Percentiles rank a stretch among this genome's conserved stretches.
phyloP scores from a whole-genome alignment of 2,113 vertebrate species.

The Ammospiza caudacuta region DNA sequence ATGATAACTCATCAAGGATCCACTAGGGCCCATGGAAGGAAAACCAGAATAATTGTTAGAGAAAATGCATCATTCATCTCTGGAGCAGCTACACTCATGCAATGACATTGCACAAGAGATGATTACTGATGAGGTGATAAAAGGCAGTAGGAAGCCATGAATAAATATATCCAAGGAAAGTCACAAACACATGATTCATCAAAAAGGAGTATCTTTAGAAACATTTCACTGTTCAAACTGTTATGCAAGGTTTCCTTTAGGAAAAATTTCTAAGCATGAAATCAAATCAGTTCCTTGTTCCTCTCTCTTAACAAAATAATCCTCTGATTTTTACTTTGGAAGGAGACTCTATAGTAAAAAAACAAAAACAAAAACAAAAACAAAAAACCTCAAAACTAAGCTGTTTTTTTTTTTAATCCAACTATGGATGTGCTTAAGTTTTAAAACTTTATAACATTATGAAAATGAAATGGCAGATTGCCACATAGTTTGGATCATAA shows the following conservation, averaged over 20 bases:
- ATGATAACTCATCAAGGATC: neutral
- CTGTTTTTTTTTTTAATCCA: neutral
- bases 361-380: no score
- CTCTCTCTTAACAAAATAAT: neutral
- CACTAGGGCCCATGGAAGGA: neutral
- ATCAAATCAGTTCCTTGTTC: neutral
- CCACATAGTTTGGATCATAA: neutral
- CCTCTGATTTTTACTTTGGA: neutral
- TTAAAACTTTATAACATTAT: neutral
- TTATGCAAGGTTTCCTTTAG: neutral
- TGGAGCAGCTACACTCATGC: neutral
- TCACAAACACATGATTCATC: constrained; percentile 23
- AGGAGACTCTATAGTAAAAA: neutral
- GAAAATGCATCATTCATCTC: constrained; percentile 6
- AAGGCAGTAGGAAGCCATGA: neutral
- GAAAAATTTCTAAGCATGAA: neutral
- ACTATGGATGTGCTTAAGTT: neutral
- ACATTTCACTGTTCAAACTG: neutral
- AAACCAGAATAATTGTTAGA: neutral
- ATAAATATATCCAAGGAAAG: constrained; percentile 16
- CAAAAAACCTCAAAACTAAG: neutral
- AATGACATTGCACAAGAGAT: neutral
- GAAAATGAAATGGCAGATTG: neutral
- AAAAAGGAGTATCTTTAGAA: constrained; percentile 10
- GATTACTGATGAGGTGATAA: constrained; percentile 34